Conservation (phyloP, 1,140 invertebrate species). For the Onthophagus taurus region DNA sequence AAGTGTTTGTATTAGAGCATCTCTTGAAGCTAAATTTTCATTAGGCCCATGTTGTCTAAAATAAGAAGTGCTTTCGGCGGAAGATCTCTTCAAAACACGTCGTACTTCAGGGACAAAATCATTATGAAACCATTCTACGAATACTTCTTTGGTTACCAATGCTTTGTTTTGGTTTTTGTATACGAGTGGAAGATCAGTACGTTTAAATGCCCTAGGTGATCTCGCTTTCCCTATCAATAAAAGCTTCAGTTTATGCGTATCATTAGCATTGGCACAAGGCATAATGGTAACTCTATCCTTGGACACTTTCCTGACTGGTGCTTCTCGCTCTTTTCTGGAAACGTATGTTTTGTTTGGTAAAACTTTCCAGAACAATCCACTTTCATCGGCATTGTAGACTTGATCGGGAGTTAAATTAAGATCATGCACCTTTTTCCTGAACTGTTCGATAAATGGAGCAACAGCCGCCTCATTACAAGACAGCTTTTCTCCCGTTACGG, state of each 20-base stretch:
- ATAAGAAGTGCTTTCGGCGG: slow-evolving; percentile 35
- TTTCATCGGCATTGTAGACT: slow-evolving; percentile 33
- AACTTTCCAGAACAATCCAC: slow-evolving; percentile 29
- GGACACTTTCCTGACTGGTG: slow-evolving; percentile 26
- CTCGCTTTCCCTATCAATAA: slow-evolving; percentile 4
- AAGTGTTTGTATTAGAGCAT: slow-evolving; percentile 16
- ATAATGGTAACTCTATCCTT: slow-evolving; percentile 35
- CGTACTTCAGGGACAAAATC: slow-evolving; percentile 31
- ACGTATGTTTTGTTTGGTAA: slow-evolving; percentile 28
- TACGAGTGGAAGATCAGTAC: background rate
- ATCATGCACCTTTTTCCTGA: slow-evolving; percentile 13
- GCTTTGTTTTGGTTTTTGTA: slow-evolving; percentile 5
- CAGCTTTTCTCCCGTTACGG: slow-evolving; percentile 3
- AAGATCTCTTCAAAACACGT: slow-evolving; percentile 29
- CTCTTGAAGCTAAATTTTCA: slow-evolving; percentile 5
- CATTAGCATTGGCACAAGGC: slow-evolving; percentile 34
- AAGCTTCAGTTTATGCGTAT: slow-evolving; percentile 29
- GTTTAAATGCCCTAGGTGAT: background rate
- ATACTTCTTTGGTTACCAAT: slow-evolving; percentile 7
- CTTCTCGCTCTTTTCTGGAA: slow-evolving; percentile 22
- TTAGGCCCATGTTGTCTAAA: slow-evolving; percentile 31
- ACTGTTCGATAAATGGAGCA: slow-evolving; percentile 12
- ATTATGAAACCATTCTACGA: slow-evolving; percentile 31
- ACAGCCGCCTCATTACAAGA: background rate
- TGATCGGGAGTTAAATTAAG: slow-evolving; percentile 22